Base-by-base conservation (phyloP, 2,888 invertebrate species). In the Lucinisca nassula region DNA sequence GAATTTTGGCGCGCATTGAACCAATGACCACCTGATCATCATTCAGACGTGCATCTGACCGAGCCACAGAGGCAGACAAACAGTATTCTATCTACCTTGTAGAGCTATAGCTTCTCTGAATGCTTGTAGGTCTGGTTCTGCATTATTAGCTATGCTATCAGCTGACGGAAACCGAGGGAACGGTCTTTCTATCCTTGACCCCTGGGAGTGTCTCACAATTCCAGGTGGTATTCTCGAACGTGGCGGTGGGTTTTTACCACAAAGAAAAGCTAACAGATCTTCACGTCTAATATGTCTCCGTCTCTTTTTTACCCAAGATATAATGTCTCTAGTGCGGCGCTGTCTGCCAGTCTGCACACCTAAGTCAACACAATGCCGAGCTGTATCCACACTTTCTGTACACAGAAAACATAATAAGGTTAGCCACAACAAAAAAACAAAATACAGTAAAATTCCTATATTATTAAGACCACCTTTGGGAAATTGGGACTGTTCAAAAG, bases 181-280 rank as follows among this genome's bases (percentile, higher is more conserved):
- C 21, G 92, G 87, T 80, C 92, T 78, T 51, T 94, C 95, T 38
- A 91, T 55, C 77, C 85, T 61, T 37, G 90, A 73, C 38, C 85
- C 84, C 73, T 82, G 84, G 58, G 91, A 77, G 85, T 94, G 94
- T 72, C 93, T 75, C 38, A 81, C 84, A 55, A 88, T 84, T 72
- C 90, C 79, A 77, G 80, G 82, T 14, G 90, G 51, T 45, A 89
- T 67, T 81, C 90, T 90, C 79, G 89, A 87, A 72, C 95, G 89
- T 27, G 97, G 97, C 87, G 98, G 98, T 84, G 97, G 97, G 78
- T 91, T 94, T 91, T 95, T 96, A 51, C 98, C 98, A 92, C 98
- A 97, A 84, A 98, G 97, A 97, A 98, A 98, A 27, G 98, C 98
- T 93, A 98, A 96, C 37, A 98, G 97, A 95, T 98, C 98, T 94